Base-by-base conservation (phyloP, 2,113 vertebrate species). In the Sebastes fasciatus region DNA sequence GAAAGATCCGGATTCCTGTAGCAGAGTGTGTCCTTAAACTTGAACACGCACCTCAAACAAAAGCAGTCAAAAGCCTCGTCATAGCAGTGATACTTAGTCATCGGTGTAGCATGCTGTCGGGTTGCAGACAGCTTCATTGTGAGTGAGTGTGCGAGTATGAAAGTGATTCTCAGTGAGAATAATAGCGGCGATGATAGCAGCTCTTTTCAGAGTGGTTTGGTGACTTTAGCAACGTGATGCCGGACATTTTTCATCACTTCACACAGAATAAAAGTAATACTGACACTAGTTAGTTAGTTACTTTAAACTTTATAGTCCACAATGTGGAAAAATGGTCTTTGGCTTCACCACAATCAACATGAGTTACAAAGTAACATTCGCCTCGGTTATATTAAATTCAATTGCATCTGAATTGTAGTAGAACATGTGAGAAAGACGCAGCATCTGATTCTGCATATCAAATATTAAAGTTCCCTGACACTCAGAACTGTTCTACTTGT, bases 141-240 rank as follows among this genome's bases (percentile, higher is more conserved):
- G 66, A 9, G 17, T 26, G 11, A 26, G 63, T 49, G 42, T 69
- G 68, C 57, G 26, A 45, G 43, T 19, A 23, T 23, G 66, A 70
- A 10, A 42, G 6, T 65, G 40, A 26, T 11, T 34, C 6, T n/a
- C 8, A 19, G 10, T 46, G 49, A 46, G 34, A 45, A 40, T 46
- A 40, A 70, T 26, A 26, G 26, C 26, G 8, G 46, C 0, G 11
- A 23, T 74, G 63, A 83, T 11, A 26, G 26, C 19, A n/a, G 51
- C 42, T 77, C 10, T 51, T 61, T 17, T 0, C 34, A 34, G 43
- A 78, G 46, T 63, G n/a, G 79, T 82, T 85, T 46, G 76, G 66
- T 65, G 65, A 65, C 57, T 52, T 48, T 0, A 21, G 17, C 23
- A 48, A 19, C 0, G 6, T 11, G n/a, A 69, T 62, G 17, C 5